A percentile compares a stretch with the other conserved stretches of the same genome.
These are phyloP conservation scores for Sibirionetta formosa DNA, from an alignment of 2,797 vertebrate genomes.

Conservation along the genomic window DNA sequence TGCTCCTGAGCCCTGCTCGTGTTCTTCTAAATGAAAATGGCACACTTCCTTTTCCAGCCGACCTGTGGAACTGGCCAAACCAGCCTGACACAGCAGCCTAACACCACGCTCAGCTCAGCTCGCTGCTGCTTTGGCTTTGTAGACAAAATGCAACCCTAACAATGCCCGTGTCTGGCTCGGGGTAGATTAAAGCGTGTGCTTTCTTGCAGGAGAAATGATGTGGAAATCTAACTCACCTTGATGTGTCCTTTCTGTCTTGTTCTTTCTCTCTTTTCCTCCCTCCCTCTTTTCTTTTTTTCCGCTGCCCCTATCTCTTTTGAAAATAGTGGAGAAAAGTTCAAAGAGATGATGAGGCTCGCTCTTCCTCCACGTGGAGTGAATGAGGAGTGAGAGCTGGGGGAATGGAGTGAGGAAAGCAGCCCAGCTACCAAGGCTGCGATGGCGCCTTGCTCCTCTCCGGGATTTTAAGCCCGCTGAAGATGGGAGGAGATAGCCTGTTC, in stretches of 20 bases:
- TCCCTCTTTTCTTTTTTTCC: slow-evolving; percentile 57
- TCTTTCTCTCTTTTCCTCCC: slow-evolving; percentile 63
- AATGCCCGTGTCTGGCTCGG: slow-evolving; percentile 72
- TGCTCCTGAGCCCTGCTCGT: slow-evolving; percentile 36
- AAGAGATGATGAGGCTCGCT: slow-evolving; percentile 79
- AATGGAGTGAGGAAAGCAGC: slow-evolving; percentile 44
- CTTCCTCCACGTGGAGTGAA: slow-evolving; percentile 67
- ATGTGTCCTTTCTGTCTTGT: slow-evolving; percentile 86
- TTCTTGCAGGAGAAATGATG: slow-evolving; percentile 86
- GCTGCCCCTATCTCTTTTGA: slow-evolving; percentile 76
- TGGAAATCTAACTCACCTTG: slow-evolving; percentile 93
- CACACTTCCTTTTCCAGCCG: slow-evolving; percentile 46
- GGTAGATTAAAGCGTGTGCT: slow-evolving; percentile 84
- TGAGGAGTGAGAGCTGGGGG: slow-evolving; percentile 69
- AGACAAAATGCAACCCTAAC: slow-evolving; percentile 76
- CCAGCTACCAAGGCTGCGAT: slow-evolving; percentile 22
- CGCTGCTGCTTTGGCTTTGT: slow-evolving; percentile 68
- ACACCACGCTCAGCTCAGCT: slow-evolving; percentile 17
- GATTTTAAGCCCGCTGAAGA: not conserved
- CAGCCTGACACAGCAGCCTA: slow-evolving; percentile 67
- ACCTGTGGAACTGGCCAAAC: slow-evolving; percentile 77
- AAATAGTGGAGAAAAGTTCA: slow-evolving; percentile 84
- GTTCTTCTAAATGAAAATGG: slow-evolving; percentile 70
- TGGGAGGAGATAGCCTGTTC: not conserved
- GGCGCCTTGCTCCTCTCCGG: not conserved